Evolutionary conservation across 1,140 invertebrate genomes (phyloP).

Genomic region (Calephelis nemesis): DNA sequence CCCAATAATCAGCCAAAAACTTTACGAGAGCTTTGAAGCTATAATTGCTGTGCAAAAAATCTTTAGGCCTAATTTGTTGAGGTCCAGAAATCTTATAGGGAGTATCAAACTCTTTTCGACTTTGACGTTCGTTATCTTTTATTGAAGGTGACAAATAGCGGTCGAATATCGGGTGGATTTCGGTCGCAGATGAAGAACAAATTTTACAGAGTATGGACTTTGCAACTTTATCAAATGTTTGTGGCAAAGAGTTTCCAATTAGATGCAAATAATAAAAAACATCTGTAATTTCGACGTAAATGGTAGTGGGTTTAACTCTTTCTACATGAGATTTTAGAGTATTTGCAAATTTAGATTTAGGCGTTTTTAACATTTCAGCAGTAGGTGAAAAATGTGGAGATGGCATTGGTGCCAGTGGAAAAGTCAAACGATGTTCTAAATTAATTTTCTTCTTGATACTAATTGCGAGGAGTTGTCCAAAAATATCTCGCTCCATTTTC

Average conservation of each 20-base stretch:
- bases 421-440: slow-evolving; percentile 39
- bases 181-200: slow-evolving; percentile 28
- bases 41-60: slow-evolving; percentile 39
- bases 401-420: slow-evolving; percentile 46
- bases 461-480: too few relatives aligned
- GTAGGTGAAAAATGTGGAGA: slow-evolving; percentile 45
- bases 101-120: slow-evolving; percentile 42
- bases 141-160: slow-evolving; percentile 50
- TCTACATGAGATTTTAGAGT: slow-evolving; percentile 26
- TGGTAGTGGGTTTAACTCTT: slow-evolving; percentile 30
- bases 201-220: slow-evolving; percentile 39
- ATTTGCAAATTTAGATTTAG: slow-evolving; percentile 41
- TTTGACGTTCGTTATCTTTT: slow-evolving; percentile 51
- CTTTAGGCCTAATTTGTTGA: slow-evolving; percentile 43
- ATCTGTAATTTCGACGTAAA: slow-evolving; percentile 39
- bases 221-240: slow-evolving; percentile 41
- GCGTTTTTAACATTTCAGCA: slow-evolving; percentile 48
- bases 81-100: slow-evolving; percentile 45
- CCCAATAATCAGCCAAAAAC: too few relatives aligned
- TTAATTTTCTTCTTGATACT: slow-evolving; percentile 44
- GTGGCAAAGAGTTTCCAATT: slow-evolving; percentile 32
- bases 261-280: slow-evolving; percentile 40
- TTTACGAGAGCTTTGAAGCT: too few relatives aligned
- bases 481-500: too few relatives aligned
- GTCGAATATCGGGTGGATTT: slow-evolving; percentile 49